Evolutionary conservation across 2,888 invertebrate genomes (phyloP), one percentile per base, ranked within the genome.

Genomic region (Hypomecis punctinalis): DNA sequence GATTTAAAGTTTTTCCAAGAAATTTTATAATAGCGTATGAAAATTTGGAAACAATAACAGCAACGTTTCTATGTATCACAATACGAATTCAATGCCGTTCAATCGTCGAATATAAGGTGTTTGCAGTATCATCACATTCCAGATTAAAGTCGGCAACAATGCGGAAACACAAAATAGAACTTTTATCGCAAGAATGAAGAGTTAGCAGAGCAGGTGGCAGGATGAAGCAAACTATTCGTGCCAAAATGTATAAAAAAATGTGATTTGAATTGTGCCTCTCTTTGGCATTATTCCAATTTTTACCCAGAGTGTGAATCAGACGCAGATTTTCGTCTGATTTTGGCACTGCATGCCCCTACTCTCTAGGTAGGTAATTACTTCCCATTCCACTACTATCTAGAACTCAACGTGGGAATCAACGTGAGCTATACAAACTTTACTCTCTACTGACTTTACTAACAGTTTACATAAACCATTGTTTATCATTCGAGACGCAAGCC

Each of bases 281-380:
- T 79, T 86, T 91, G 92, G 92, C 92, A 76, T 66, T 76, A 72
- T 72, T 89, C 92, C 92, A 92, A 90, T 80, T 82, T 81, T 82
- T 79, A 73, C 76, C 61, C 68, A 57, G 56, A 66, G 70, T 77
- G 80, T 85, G 85, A 86, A 82, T 90, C 85, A 86, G 85, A 77
- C 84, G 81, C 81, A 85, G 78, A 85, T 84, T 82, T 81, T 82
- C 74, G 78, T 81, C 84, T 88, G 74, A 72, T 84, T 91, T 93
- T 91, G 91, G 91, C 90, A 89, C 79, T 79, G 78, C 73, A 70
- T 69, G 69, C 66, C 70, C 71, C 66, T 71, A 71, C 68, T 40
- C 47, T 56, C 65, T 70, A 59, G 35, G 53, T 66, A 58, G 43
- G 55, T 55, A 40, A 5, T 11, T 60, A 61, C 62, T 33, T 54